Conservation (phyloP, 1,140 invertebrate genomes). For the Megalonaias nervosa region DNA sequence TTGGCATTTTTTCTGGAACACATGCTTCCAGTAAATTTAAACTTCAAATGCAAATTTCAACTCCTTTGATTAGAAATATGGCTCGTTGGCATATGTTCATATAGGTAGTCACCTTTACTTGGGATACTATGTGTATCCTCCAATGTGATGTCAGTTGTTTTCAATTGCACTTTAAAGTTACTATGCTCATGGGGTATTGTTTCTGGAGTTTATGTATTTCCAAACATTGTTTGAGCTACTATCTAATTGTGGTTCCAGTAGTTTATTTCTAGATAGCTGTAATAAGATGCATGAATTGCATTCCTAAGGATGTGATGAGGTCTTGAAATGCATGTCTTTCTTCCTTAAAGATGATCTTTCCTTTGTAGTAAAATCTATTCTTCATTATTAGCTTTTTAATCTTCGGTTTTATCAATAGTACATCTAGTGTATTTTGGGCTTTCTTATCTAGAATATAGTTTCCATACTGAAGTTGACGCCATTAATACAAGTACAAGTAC, state of each 20-base stretch:
- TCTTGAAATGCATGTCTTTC: conserved; percentile 6
- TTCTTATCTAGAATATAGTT: conserved; percentile 20
- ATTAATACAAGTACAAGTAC: neutral
- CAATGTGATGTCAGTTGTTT: conserved; percentile 6
- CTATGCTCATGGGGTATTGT: conserved; percentile 19
- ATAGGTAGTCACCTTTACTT: conserved; percentile 5
- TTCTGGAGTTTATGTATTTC: conserved; percentile 34
- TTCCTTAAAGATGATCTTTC: neutral
- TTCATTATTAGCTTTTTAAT: conserved; percentile 25
- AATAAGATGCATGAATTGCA: conserved; percentile 17
- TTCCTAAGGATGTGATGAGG: conserved; percentile 15
- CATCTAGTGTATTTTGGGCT: conserved; percentile 5
- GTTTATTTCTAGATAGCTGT: conserved; percentile 6
- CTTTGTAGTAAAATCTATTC: conserved; percentile 12
- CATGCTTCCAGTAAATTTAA: conserved; percentile 9
- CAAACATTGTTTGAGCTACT: conserved; percentile 29
- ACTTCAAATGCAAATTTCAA: neutral
- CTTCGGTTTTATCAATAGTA: conserved; percentile 20
- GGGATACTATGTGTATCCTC: conserved; percentile 11
- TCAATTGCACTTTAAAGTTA: conserved; percentile 25
- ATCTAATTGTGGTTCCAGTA: conserved; percentile 29
- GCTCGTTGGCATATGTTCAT: conserved; percentile 2
- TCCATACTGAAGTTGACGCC: neutral
- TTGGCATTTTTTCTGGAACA: conserved; percentile 14
- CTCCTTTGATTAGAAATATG: neutral